phyloP scores from a whole-genome alignment of 2,113 vertebrate species.

The Enhydra lutris region DNA sequence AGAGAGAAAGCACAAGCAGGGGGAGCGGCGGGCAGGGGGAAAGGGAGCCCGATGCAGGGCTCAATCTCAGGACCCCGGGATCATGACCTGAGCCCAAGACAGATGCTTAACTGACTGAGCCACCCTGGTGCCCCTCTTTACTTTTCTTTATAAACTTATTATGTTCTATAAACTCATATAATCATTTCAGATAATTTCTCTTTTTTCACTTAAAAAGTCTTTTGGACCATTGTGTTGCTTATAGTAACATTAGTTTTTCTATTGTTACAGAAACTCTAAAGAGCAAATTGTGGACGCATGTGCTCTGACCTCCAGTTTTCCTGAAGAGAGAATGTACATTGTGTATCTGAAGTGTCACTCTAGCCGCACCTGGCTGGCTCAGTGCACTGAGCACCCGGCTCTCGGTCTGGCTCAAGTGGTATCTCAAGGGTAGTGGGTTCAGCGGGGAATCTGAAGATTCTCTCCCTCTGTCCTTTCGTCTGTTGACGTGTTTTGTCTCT shows the following conservation, averaged over 20 bases:
- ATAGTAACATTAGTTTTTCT: not conserved
- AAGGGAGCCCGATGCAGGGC: no score
- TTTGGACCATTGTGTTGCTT: not conserved
- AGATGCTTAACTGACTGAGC: no score
- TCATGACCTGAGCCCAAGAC: no score
- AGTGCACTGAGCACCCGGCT: not conserved
- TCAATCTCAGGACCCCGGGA: no score
- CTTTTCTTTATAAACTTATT: not conserved
- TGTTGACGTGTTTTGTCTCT: not conserved
- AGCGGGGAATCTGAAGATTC: not conserved
- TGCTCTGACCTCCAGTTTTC: not conserved
- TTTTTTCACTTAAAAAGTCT: not conserved
- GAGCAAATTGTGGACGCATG: not conserved
- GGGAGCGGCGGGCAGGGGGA: no score
- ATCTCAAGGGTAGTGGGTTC: not conserved
- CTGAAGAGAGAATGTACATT: not conserved
- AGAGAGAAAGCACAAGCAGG: no score
- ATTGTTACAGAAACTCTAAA: not conserved
- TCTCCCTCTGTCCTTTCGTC: not conserved
- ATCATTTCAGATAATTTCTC: not conserved
- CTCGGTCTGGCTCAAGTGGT: not conserved
- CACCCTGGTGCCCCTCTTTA: no score
- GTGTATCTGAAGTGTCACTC: not conserved
- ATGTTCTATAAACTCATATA: not conserved
- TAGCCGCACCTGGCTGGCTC: not conserved